Evolutionary conservation across 2,113 vertebrate genomes (phyloP).

Genomic region (Erinaceus europaeus): DNA sequence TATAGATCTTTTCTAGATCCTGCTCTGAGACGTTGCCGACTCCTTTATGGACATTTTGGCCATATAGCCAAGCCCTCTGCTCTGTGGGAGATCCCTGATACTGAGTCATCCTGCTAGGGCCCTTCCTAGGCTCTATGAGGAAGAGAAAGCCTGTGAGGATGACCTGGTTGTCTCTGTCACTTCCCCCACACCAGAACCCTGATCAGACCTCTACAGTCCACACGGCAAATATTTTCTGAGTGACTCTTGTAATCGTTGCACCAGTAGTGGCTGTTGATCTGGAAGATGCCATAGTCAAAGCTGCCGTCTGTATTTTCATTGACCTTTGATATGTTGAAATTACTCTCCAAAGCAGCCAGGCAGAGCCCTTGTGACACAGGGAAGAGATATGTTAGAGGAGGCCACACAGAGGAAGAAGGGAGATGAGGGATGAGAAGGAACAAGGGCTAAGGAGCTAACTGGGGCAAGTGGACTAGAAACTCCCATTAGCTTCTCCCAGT

Average conservation of each 20-base stretch:
- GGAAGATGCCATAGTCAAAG: constrained; percentile 58
- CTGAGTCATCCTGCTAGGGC: not conserved
- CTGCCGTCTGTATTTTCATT: constrained; percentile 41
- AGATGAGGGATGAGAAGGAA: no score
- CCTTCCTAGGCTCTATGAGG: not conserved
- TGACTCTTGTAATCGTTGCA: not conserved
- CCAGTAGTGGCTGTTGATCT: constrained; percentile 79
- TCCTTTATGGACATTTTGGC: not conserved
- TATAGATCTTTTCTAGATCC: not conserved
- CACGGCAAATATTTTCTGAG: not conserved
- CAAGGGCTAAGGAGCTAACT: no score
- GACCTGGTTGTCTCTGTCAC: not conserved
- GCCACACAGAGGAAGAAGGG: no score
- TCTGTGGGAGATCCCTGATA: not conserved
- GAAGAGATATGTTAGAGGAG: not conserved
- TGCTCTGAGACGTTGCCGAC: not conserved
- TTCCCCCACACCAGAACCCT: not conserved
- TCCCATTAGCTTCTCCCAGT: no score
- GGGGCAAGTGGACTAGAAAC: no score
- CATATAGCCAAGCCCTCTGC: not conserved
- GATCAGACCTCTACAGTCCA: constrained; percentile 43
- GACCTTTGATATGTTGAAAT: constrained; percentile 54
- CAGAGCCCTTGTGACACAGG: constrained; percentile 69
- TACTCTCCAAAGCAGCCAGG: constrained; percentile 53
- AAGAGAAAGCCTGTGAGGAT: not conserved